Evolutionary conservation across 1,140 invertebrate genomes (phyloP), one percentile per base, ranked within the genome.

Genomic region (Drosophila virilis): DNA sequence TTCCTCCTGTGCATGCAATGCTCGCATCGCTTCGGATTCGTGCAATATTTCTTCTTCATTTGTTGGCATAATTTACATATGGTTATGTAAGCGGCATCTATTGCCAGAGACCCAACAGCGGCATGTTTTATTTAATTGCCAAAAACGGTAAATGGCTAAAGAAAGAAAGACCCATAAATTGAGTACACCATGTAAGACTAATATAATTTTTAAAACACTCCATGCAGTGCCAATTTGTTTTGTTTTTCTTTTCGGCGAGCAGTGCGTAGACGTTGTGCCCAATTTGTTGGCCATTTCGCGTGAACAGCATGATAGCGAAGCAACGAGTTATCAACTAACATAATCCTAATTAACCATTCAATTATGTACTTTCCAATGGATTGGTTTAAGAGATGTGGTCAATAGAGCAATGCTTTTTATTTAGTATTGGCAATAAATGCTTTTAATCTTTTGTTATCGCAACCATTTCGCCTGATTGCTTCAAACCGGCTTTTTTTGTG

Each of bases 51-150:
- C 82, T 88, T 86, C 83, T 86, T 88, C 82, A 86, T 86, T 86
- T 82, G 71, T 65, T 72, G 76, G 76, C 54, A 86, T 86, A 81
- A 86, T 86, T 86, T 86, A 86, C 82, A 86, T 86, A 86, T 82
- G 78, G 83, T 88, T 86, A 88, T 86, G 81, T 86, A 86, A 88
- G 75, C 68, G 46, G 66, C 42, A 42, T 61, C 57, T 55, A 57
- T 83, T 80, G 80, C 81, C 12, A 85, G 67, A 85, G 22, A 75
- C 54, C 45, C 66, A 50, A 60, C 64, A 71, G 79, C 57, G 60
- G 72, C 82, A 86, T 86, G 82, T 86, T 86, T 86, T 88, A 88
- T 86, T 86, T 86, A 86, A 86, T 86, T 86, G 82, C 82, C 82
- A 82, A 62, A 71, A 67, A 69, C 42, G 58, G 77, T 50, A 74